Evolutionary conservation across 2,888 invertebrate species (phyloP), one percentile per base, ranked within the genome.

Genomic region (Oconnorella tubifera): DNA sequence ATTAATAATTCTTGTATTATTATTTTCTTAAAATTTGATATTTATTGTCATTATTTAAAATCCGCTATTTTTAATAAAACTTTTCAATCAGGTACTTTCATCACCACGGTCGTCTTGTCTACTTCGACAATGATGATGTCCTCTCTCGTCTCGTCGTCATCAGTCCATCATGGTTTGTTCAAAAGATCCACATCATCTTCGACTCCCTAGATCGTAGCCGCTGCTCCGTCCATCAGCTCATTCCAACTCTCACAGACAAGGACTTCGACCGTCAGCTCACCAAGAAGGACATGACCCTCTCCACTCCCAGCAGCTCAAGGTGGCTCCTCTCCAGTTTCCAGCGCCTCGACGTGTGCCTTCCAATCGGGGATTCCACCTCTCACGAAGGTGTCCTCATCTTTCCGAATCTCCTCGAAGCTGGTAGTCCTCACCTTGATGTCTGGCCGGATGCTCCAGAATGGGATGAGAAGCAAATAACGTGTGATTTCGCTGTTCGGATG

Each of bases 401-500:
- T 49, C 73, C 73, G 23, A 66, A 68, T 56, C 55, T 73, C 58
- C 67, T 73, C 31, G 73, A 73, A 59, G 57, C 65, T 2, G 73
- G 73, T 25, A 63, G 63, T 51, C 71, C 72, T 40, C 69, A 66
- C 31, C 66, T 59, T 29, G 72, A 73, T 59, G 70, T 73, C 6
- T 73, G 73, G 73, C 71, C 73, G 27, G 72, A 73, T 62, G 63
- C 73, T 25, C 73, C 73, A 0, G 73, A 73, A 61, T 73, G 73
- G 73, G 73, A 73, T 61, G 73, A 73, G 64, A 73, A 70, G 51
- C 73, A 73, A 65, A 69, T 73, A n/a, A 73, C 73, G 23, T 72
- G 71, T 59, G 72, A 73, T 59, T 72, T 72, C 55, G 49, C 53
- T 2, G 55, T 73, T 25, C 65, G 71, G 31, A 40, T 62, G 1